Evolutionary conservation across 2,113 vertebrate genomes (phyloP).

Genomic region (Aix galericulata): DNA sequence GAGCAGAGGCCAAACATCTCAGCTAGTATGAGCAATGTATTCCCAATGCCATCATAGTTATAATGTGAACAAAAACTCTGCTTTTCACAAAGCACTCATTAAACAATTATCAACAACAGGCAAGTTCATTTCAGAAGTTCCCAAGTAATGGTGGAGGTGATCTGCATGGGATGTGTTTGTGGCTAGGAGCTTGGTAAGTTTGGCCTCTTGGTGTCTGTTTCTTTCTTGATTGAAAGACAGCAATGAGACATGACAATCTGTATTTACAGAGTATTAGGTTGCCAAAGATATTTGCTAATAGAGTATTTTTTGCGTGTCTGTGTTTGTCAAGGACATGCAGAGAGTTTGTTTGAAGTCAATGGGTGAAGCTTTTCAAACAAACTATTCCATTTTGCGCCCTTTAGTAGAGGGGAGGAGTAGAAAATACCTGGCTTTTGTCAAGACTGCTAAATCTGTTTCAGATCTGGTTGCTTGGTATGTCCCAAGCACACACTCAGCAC

Average conservation of each 20-base stretch:
- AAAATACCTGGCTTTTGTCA: not conserved
- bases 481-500: not conserved
- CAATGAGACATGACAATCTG: not conserved
- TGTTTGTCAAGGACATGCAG: not conserved
- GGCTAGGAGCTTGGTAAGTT: not conserved
- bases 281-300: not conserved
- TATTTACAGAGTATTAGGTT: constrained; percentile 28
- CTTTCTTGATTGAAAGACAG: not conserved
- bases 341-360: constrained; percentile 17
- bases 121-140: not conserved
- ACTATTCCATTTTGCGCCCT: not conserved
- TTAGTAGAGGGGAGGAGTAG: not conserved
- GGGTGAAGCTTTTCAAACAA: not conserved
- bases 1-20: not conserved
- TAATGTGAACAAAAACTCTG: not conserved
- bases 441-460: not conserved
- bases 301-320: rapidly evolving
- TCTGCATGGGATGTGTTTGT: not conserved
- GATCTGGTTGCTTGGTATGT: not conserved
- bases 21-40: not conserved
- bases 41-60: not conserved
- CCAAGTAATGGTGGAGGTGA: not conserved
- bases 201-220: not conserved
- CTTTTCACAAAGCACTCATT: not conserved
- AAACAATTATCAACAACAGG: not conserved